Evolutionary conservation across 2,888 invertebrate genomes (phyloP).

Genomic region (Phania funesta): DNA sequence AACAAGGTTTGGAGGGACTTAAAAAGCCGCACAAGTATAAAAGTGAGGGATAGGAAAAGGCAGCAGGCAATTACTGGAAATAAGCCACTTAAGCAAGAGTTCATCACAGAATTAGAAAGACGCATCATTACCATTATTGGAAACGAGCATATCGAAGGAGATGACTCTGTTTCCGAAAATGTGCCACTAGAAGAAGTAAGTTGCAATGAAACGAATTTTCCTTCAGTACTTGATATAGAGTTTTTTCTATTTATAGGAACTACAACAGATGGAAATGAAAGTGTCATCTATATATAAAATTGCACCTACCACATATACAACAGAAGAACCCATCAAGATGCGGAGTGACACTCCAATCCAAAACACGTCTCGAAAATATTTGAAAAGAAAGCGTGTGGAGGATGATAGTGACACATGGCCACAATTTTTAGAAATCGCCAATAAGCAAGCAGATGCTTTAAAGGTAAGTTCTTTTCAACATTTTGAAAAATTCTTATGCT

Average conservation of each 20-base stretch:
- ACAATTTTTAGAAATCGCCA: background rate
- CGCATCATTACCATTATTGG: background rate
- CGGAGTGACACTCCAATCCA: background rate
- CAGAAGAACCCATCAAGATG: background rate
- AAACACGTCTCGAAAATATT: background rate
- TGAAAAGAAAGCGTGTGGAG: background rate
- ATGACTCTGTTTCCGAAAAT: background rate
- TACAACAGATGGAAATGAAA: background rate
- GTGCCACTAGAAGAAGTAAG: background rate
- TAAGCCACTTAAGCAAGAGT: background rate
- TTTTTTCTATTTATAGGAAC: background rate
- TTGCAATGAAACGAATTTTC: background rate
- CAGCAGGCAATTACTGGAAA: background rate
- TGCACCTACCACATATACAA: background rate
- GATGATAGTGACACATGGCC: background rate
- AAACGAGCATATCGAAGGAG: background rate
- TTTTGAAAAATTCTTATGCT: background rate
- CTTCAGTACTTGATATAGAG: no score
- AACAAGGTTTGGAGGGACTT: constrained; percentile 8
- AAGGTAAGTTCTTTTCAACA: background rate
- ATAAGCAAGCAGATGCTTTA: background rate
- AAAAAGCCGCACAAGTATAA: background rate
- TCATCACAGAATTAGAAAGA: background rate
- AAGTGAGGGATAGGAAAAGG: background rate
- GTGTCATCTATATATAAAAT: background rate